Conservation (phyloP, 2,797 vertebrate species). For the Enteromius argenteus region DNA sequence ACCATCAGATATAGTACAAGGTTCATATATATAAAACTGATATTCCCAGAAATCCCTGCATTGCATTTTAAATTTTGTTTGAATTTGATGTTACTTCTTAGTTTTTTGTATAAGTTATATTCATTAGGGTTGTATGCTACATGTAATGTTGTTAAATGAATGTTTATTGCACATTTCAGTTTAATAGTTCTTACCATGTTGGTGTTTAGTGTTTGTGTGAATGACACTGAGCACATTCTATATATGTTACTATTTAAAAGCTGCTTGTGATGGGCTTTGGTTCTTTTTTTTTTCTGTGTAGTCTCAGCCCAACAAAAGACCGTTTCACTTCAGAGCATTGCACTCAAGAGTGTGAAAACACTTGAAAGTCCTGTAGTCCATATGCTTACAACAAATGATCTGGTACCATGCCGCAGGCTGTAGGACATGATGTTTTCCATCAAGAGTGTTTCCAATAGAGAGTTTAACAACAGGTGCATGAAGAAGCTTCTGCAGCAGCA, state of each 20-base stretch:
- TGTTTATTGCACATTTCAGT: too few species aligned
- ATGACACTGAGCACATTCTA: too few species aligned
- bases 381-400: slow-evolving; percentile 8
- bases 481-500: slow-evolving; percentile 47
- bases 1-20: background rate
- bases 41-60: too few species aligned
- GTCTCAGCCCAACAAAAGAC: background rate
- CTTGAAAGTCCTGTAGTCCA: background rate
- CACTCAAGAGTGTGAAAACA: background rate
- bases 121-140: too few species aligned
- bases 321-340: background rate
- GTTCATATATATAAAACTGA: background rate
- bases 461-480: slow-evolving; percentile 9
- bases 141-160: too few species aligned
- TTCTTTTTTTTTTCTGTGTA: background rate
- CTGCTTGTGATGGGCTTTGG: too few species aligned
- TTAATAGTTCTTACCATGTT: too few species aligned
- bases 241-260: too few species aligned
- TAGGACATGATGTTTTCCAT: background rate
- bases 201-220: too few species aligned
- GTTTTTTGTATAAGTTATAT: too few species aligned
- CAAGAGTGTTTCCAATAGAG: background rate
- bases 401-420: background rate
- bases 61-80: too few species aligned
- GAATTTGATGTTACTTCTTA: too few species aligned